phyloP scores from a whole-genome alignment of 2,113 vertebrate genomes.

The Amia ocellicauda region DNA sequence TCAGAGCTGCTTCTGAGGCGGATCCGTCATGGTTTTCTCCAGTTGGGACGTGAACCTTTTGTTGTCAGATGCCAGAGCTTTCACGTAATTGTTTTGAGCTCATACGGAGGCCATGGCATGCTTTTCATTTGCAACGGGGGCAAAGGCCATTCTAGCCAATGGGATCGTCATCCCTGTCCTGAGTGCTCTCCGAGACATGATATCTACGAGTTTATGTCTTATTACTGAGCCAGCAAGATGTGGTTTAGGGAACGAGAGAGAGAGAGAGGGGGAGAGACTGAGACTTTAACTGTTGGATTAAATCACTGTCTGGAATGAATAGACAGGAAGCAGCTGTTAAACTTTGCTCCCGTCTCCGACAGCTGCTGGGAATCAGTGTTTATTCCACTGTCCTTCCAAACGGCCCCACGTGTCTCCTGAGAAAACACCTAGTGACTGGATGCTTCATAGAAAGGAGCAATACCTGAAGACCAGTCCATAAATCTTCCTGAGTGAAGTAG shows the following conservation, averaged over 20 bases:
- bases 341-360: conserved; percentile 18
- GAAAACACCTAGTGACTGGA: conserved; percentile 21
- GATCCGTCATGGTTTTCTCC: no score
- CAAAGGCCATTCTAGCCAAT: no score
- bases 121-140: no score
- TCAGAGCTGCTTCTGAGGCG: no score
- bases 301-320: conserved; percentile 28
- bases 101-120: no score
- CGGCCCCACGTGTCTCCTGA: conserved; percentile 10
- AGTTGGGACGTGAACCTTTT: no score
- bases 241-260: conserved; percentile 1
- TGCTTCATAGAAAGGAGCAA: conserved; percentile 16
- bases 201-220: no score
- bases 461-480: conserved; percentile 14
- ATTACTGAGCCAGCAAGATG: conserved; percentile 4
- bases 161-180: no score
- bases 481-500: conserved; percentile 3
- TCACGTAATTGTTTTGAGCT: no score
- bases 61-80: no score
- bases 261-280: conserved; percentile 4
- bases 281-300: conserved; percentile 21
- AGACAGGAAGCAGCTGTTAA: conserved; percentile 28
- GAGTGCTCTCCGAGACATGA: no score
- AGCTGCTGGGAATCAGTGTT: conserved; percentile 31
- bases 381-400: conserved; percentile 20